Evolutionary conservation across 2,113 vertebrate species (phyloP).

Genomic region (Hippocampus mohnikei): DNA sequence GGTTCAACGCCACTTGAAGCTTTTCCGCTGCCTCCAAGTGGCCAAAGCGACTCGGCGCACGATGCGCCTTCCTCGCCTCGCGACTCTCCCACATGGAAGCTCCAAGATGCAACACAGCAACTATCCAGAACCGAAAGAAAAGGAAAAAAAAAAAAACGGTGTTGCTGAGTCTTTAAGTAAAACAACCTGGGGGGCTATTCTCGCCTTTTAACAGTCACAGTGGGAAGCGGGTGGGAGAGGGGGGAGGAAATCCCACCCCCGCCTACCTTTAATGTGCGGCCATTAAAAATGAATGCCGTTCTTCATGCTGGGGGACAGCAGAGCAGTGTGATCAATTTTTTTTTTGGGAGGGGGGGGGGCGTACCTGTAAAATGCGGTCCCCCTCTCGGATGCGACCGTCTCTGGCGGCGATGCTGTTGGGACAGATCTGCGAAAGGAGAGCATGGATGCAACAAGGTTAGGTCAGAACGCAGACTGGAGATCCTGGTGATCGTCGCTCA

Average conservation of each 20-base stretch:
- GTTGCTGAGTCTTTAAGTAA: slow-evolving; percentile 65
- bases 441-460: background rate
- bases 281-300: slow-evolving; percentile 70
- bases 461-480: background rate
- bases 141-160: slow-evolving; percentile 23
- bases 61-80: background rate
- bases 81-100: slow-evolving; percentile 29
- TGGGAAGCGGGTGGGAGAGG: background rate
- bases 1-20: background rate
- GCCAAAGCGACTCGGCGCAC: slow-evolving; percentile 1
- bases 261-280: slow-evolving; percentile 54
- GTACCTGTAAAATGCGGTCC: slow-evolving; percentile 93
- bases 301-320: slow-evolving; percentile 48
- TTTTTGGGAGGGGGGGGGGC: too few species aligned
- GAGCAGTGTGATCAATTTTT: slow-evolving; percentile 24
- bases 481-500: slow-evolving; percentile 9
- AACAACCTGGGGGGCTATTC: slow-evolving; percentile 57
- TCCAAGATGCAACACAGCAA: slow-evolving; percentile 18
- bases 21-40: background rate
- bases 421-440: slow-evolving; percentile 78
- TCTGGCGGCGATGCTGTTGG: slow-evolving; percentile 90
- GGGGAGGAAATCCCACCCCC: slow-evolving; percentile 29
- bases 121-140: slow-evolving; percentile 26
- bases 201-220: slow-evolving; percentile 50
- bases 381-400: slow-evolving; percentile 93